These are phyloP conservation scores for Drosophila barbarae DNA, from an alignment of 2,888 invertebrate species.

Conservation along the genomic window DNA sequence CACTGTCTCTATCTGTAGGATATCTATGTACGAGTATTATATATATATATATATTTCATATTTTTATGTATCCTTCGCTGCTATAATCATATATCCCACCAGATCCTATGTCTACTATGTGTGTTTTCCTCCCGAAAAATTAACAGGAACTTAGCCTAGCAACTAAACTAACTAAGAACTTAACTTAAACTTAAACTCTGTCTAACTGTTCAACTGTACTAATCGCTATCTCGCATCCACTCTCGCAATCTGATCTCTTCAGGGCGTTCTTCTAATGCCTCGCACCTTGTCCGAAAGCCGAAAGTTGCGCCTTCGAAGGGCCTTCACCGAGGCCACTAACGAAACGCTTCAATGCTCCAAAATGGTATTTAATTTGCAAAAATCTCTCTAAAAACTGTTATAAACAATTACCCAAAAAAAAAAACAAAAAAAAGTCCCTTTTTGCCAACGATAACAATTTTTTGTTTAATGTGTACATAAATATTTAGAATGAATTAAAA, in stretches of 20 bases:
- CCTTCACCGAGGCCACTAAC: slow-evolving; percentile 93
- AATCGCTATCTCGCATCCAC: slow-evolving; percentile 54
- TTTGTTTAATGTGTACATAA: slow-evolving; percentile 36
- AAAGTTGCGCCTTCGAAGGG: slow-evolving; percentile 90
- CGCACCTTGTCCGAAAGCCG: slow-evolving; percentile 94
- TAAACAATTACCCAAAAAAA: slow-evolving; percentile 1
- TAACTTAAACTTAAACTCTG: slow-evolving; percentile 17
- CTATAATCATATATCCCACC: slow-evolving; percentile 12
- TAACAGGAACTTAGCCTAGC: slow-evolving; percentile 16
- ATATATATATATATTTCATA: slow-evolving; percentile 2
- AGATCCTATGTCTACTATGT: slow-evolving; percentile 3
- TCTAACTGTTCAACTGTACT: slow-evolving; percentile 53
- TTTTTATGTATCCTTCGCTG: slow-evolving; percentile 19
- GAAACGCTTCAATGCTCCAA: slow-evolving; percentile 93
- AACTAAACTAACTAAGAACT: slow-evolving; percentile 22
- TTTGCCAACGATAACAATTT: slow-evolving; percentile 17
- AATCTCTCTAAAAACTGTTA: slow-evolving; percentile 10
- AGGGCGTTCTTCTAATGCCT: slow-evolving; percentile 93
- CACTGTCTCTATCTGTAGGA: slow-evolving; percentile 11
- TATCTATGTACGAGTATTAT: slow-evolving; percentile 10
- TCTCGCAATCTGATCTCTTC: slow-evolving; percentile 76
- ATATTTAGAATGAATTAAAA: slow-evolving; percentile 30
- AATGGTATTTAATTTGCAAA: slow-evolving; percentile 84
- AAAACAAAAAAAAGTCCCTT: slow-evolving; percentile 16
- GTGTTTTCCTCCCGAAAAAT: not conserved